phyloP scores from a whole-genome alignment of 1,140 invertebrate genomes.

The Eriosoma lanigerum region DNA sequence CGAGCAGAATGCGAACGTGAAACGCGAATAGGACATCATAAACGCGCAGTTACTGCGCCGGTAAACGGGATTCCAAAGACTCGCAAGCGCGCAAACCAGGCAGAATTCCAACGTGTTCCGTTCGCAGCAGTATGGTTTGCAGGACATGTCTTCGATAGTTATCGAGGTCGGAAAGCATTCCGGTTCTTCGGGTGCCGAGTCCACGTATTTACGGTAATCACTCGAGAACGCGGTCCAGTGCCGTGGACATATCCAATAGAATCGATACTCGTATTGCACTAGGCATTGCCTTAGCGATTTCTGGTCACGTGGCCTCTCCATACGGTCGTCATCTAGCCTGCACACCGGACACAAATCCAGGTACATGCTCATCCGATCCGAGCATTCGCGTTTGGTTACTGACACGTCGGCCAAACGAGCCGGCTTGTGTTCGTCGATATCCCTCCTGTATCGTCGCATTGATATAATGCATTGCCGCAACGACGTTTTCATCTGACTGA shows the following conservation, averaged over 20 bases:
- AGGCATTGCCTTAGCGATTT: too few species aligned
- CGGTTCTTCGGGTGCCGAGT: neutral
- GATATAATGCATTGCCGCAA: neutral
- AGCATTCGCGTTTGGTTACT: neutral
- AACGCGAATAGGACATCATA: neutral
- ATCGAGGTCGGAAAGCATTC: neutral
- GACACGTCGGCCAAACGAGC: neutral
- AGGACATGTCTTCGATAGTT: too few species aligned
- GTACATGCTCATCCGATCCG: neutral
- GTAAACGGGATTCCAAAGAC: neutral
- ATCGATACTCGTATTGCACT: neutral
- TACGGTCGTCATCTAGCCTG: neutral
- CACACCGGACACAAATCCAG: conserved; percentile 26
- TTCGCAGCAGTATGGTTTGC: neutral
- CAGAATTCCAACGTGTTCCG: neutral
- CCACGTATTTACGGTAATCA: neutral
- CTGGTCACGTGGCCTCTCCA: neutral
- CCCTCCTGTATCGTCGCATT: neutral
- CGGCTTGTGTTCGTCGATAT: neutral
- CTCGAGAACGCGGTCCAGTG: neutral
- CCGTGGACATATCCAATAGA: neutral
- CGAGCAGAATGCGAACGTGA: conserved; percentile 4
- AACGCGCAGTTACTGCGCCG: neutral
- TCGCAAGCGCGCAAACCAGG: neutral
- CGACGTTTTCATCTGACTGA: neutral